Conservation (phyloP, 1,140 invertebrate genomes). For the Eriosoma lanigerum region DNA sequence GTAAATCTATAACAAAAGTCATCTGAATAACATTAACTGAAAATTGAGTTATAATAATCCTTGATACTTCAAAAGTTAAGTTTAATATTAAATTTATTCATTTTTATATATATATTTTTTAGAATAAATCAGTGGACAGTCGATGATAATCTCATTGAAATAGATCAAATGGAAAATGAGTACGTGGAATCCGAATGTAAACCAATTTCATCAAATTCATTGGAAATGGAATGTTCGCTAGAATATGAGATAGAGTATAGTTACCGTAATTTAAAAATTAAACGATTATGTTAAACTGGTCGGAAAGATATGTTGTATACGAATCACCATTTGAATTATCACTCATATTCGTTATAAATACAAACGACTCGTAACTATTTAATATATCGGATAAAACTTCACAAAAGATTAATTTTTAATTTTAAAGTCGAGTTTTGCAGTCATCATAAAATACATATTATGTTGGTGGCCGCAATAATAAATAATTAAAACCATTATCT, state of each 20-base stretch:
- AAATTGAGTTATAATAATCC: neutral
- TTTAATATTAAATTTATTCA: neutral
- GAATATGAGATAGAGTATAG: conserved; percentile 2
- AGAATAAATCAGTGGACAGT: neutral
- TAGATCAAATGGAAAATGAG: neutral
- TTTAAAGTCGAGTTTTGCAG: no score
- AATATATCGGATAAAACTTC: no score
- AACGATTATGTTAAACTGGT: neutral
- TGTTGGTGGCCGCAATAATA: no score
- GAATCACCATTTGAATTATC: no score
- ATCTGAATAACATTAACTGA: neutral
- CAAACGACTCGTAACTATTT: no score
- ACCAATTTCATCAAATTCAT: no score
- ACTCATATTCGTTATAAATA: no score
- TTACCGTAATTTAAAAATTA: no score
- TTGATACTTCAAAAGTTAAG: neutral
- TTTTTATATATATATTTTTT: neutral
- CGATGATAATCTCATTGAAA: neutral
- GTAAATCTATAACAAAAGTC: neutral
- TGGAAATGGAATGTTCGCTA: neutral
- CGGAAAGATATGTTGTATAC: no score
- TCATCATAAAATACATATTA: no score
- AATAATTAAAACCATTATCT: no score
- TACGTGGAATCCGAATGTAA: neutral
- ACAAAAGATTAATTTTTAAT: no score